Base-by-base conservation (phyloP, 2,797 vertebrate species). In the Meriones psammophilus region DNA sequence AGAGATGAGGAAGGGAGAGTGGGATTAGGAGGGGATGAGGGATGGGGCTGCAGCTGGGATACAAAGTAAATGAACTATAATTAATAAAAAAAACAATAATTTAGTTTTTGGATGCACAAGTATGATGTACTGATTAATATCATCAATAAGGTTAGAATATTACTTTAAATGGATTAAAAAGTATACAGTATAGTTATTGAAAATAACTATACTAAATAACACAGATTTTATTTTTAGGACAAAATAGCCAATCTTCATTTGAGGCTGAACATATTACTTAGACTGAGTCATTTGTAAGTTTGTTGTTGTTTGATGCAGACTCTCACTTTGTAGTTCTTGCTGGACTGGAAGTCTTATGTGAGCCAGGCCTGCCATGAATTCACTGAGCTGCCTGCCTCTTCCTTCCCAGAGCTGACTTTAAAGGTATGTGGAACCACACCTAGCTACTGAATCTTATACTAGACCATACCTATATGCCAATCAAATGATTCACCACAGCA, bases 161-260 rank as follows among this genome's bases (percentile, higher is more conserved):
- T 93, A 78, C 0, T 18, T 17, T 80, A 87, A 56, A n/a, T 33
- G 2, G 9, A 73, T 94, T 42, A 96, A 92, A 95, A 88, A 93
- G 77, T 42, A 42, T 42, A 42, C 42, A 42, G 42, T 68, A 62
- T 36, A 66, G 1, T 56, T 77, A 20, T 26, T 24, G 22, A 33
- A 88, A 88, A 64, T 69, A 88, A 60, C 28, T 39, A 24, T 78
- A 42, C 6, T 0, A 3, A 78, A 74, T 62, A 69, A 64, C 69
- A 62, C 15, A 15, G 39, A 64, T 76, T 84, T 92, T 60, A 42
- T 22, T 92, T 95, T 66, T 92, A 92, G 28, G 58, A 7, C 88
- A n/a, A 33, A 12, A 84, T 2, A 79, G 6, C 1, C 1, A 62
- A 64, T 18, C 17, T 74, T 80, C 56, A 84, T 91, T 85, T 83